These are phyloP conservation scores for Tyrannus savana DNA, from an alignment of 2,113 vertebrate species.

Conservation along the genomic window DNA sequence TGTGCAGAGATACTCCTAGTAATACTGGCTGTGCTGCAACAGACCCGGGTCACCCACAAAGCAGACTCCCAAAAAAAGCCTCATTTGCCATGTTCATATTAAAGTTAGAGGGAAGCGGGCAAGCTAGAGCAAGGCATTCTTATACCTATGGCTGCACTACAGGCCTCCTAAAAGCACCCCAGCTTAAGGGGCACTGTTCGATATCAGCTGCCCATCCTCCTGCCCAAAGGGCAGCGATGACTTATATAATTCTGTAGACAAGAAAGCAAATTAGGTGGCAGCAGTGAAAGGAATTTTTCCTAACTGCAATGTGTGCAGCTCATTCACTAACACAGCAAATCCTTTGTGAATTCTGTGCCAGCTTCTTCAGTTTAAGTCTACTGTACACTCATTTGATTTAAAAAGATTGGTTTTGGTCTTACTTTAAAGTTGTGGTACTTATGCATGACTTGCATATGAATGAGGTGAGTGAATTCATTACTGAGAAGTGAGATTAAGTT, in stretches of 20 bases:
- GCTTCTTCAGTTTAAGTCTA: conserved; percentile 64
- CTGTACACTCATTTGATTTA: conserved; percentile 69
- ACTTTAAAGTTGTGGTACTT: conserved; percentile 72
- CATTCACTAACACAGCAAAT: conserved; percentile 32
- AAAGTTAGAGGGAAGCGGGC: background rate
- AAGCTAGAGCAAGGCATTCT: background rate
- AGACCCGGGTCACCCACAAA: background rate
- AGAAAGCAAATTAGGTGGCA: background rate
- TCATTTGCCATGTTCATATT: background rate
- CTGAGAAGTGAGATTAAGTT: conserved; percentile 74
- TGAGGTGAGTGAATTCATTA: conserved; percentile 75
- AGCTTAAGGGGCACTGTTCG: background rate
- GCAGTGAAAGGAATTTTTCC: background rate
- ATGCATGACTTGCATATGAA: conserved; percentile 69
- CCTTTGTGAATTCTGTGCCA: conserved; percentile 55
- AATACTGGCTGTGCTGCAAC: background rate
- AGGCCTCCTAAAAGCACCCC: background rate
- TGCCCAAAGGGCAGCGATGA: background rate
- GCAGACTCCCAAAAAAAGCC: accelerated
- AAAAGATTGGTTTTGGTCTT: conserved; percentile 70
- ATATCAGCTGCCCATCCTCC: background rate
- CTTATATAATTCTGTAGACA: background rate
- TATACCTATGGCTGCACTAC: background rate
- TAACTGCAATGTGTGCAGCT: background rate
- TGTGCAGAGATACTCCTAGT: background rate